A percentile compares a stretch with the other conserved stretches of the same genome.
Conservation (phyloP, 2,113 vertebrate species). For the Poeciliopsis prolifica region DNA sequence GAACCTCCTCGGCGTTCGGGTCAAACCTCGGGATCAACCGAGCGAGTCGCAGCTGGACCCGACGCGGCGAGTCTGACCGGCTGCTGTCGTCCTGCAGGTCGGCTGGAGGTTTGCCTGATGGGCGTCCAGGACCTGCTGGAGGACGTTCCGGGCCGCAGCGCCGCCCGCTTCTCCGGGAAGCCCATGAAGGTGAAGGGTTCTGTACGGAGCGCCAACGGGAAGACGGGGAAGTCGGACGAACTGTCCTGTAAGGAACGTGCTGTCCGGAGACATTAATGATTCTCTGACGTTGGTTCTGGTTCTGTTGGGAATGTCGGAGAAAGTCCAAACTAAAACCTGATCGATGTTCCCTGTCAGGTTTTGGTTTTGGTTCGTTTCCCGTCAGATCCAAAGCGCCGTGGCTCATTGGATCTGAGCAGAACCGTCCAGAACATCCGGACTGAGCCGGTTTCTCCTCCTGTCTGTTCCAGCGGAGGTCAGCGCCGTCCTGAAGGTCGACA, state of each 20-base stretch:
- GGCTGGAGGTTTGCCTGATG: constrained; percentile 87
- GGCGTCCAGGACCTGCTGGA: constrained; percentile 91
- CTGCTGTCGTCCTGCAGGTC: constrained; percentile 74
- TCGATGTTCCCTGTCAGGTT: not conserved
- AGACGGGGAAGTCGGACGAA: too few species aligned
- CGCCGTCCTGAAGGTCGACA: constrained; percentile 91
- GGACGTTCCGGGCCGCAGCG: constrained; percentile 82
- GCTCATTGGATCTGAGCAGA: too few species aligned
- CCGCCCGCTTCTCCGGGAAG: constrained; percentile 70
- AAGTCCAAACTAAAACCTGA: not conserved
- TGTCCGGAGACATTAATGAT: not conserved
- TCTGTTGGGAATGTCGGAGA: too few species aligned
- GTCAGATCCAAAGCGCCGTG: not conserved
- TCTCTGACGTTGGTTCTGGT: not conserved
- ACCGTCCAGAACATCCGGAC: not conserved
- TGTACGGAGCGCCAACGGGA: constrained; percentile 76
- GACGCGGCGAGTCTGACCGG: too few species aligned
- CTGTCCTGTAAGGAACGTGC: constrained; percentile 79
- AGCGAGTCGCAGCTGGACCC: too few species aligned
- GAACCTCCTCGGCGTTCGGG: too few species aligned
- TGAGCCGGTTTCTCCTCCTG: not conserved
- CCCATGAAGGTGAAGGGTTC: constrained; percentile 79
- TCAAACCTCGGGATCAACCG: too few species aligned
- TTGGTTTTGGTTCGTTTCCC: not conserved
- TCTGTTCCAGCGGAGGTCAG: constrained; percentile 84